These are phyloP conservation scores for Cryptosula pallasiana DNA, from an alignment of 2,888 invertebrate genomes.

Conservation along the genomic window DNA sequence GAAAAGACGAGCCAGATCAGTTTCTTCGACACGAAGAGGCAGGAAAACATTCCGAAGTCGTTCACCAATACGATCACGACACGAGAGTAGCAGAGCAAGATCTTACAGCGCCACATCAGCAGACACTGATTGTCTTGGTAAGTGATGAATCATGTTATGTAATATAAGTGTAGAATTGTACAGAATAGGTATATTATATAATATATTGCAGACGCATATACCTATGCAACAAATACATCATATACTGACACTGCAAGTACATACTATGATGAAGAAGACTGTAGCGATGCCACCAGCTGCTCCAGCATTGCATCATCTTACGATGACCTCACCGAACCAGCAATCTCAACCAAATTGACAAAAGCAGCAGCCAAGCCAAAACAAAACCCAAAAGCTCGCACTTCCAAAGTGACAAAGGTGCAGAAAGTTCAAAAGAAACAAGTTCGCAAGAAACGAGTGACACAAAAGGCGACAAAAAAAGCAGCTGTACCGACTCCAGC, in stretches of 20 bases:
- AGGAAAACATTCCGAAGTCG: background rate
- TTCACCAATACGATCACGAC: background rate
- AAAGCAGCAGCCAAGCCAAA: background rate
- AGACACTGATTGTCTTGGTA: background rate
- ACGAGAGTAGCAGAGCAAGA: background rate
- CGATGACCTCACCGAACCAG: background rate
- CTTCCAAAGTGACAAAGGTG: background rate
- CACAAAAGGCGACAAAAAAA: background rate
- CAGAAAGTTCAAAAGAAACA: background rate
- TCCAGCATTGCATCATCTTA: slow-evolving; percentile 13
- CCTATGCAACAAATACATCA: background rate
- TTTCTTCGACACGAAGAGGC: background rate
- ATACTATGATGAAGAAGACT: slow-evolving; percentile 1
- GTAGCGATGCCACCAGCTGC: slow-evolving; percentile 16
- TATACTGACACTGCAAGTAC: background rate
- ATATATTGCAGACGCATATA: background rate
- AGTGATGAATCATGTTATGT: background rate
- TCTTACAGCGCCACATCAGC: slow-evolving; percentile 3
- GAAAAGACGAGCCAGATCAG: background rate
- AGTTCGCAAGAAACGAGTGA: background rate
- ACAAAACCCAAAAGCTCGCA: background rate
- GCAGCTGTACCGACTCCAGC: background rate
- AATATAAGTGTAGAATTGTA: background rate
- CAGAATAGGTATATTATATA: background rate
- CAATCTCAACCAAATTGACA: background rate